These are phyloP conservation scores for Gallinago paraguaiae DNA, from an alignment of 2,113 vertebrate genomes.

Conservation along the genomic window DNA sequence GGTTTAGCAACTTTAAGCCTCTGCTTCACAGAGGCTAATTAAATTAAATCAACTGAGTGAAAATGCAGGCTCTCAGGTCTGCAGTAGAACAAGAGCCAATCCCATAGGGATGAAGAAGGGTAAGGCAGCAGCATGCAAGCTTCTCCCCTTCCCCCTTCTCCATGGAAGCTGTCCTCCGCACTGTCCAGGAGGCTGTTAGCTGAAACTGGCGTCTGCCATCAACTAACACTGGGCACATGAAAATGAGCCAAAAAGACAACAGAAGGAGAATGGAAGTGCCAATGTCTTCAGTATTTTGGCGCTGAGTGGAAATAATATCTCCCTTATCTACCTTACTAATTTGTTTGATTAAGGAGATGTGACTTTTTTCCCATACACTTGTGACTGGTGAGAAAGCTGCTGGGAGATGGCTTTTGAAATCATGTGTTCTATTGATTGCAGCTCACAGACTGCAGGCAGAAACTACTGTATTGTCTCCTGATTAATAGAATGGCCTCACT, in stretches of 20 bases:
- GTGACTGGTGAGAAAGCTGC: neutral
- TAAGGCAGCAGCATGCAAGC: neutral
- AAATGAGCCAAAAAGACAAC: constrained; percentile 43
- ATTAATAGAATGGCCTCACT: neutral
- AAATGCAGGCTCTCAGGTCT: constrained; percentile 61
- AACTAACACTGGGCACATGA: neutral
- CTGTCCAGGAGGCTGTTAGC: constrained; percentile 42
- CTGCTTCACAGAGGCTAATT: constrained; percentile 67
- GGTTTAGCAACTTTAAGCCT: constrained; percentile 64
- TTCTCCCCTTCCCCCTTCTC: constrained; percentile 13
- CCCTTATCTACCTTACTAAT: constrained; percentile 33
- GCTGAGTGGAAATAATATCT: neutral
- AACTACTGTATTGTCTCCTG: neutral
- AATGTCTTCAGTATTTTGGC: constrained; percentile 23
- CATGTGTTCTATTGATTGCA: neutral
- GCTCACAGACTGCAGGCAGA: neutral
- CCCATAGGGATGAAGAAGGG: constrained; percentile 41
- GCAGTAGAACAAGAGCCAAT: constrained; percentile 22
- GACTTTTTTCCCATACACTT: constrained; percentile 7
- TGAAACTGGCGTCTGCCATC: neutral
- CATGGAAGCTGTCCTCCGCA: constrained; percentile 17
- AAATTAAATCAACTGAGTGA: constrained; percentile 68
- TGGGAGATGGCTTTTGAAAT: constrained; percentile 22
- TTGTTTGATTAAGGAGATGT: constrained; percentile 34
- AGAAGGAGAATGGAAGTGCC: constrained; percentile 53